Conservation (phyloP, 2,888 invertebrate genomes). For the Podabrus alpinus region DNA sequence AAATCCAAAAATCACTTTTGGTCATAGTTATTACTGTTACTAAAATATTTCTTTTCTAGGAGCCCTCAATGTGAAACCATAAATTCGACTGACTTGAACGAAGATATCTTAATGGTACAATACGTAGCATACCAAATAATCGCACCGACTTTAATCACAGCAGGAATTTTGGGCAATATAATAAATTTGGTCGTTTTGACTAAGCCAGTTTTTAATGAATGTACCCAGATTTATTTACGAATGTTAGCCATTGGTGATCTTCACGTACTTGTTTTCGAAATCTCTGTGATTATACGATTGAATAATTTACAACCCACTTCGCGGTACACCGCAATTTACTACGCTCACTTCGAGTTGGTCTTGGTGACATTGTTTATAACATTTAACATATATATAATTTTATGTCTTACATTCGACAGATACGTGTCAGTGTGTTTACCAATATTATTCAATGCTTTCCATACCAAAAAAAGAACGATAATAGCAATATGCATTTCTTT, state of each 20-base stretch:
- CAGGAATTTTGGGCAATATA: conserved; percentile 35
- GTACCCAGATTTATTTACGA: conserved; percentile 33
- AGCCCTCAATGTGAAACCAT: background rate
- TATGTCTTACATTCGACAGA: conserved; percentile 35
- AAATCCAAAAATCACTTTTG: too few relatives aligned
- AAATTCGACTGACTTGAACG: background rate
- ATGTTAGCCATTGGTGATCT: conserved; percentile 34
- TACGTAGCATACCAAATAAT: conserved; percentile 33
- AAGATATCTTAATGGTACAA: conserved; percentile 13
- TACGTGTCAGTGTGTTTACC: conserved; percentile 36
- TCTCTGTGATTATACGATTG: conserved; percentile 33
- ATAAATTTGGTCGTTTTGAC: conserved; percentile 33
- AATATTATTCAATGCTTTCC: conserved; percentile 29
- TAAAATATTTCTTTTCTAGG: background rate
- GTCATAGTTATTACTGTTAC: too few relatives aligned
- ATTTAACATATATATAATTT: conserved; percentile 34
- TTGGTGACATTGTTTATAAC: conserved; percentile 34
- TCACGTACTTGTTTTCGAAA: conserved; percentile 30
- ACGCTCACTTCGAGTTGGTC: conserved; percentile 36
- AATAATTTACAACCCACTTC: conserved; percentile 26
- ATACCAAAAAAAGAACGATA: conserved; percentile 27
- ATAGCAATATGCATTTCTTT: conserved; percentile 28
- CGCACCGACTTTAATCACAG: conserved; percentile 30
- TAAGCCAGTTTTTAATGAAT: conserved; percentile 33
- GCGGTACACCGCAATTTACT: conserved; percentile 28